Evolutionary conservation across 1,140 invertebrate genomes (phyloP).

Genomic region (Sycophila sp.): DNA sequence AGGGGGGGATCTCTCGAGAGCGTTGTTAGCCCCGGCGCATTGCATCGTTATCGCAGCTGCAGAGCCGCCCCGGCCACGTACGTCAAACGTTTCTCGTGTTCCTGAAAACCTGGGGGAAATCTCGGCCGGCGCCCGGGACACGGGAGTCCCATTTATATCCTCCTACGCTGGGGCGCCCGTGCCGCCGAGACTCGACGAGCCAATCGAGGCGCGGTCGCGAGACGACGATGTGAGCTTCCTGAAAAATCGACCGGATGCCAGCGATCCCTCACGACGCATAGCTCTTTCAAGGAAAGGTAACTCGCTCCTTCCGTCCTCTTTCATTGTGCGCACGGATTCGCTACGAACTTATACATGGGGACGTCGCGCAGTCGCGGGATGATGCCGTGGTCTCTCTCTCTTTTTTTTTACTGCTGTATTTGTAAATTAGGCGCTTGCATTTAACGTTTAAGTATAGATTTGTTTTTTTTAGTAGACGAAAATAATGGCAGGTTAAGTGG

Average conservation of each 20-base stretch:
- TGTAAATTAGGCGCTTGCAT: too few relatives aligned
- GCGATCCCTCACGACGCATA: not conserved
- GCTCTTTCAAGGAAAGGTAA: too few relatives aligned
- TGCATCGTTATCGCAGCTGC: constrained; percentile 32
- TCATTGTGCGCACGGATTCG: not conserved
- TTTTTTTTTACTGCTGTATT: too few relatives aligned
- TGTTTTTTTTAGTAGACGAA: too few relatives aligned
- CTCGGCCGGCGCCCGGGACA: constrained; percentile 54
- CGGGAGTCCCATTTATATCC: constrained; percentile 61
- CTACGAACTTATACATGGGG: not conserved
- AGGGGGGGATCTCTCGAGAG: constrained; percentile 12
- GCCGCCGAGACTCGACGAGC: constrained; percentile 42
- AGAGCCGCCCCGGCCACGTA: constrained; percentile 26
- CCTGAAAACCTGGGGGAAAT: constrained; percentile 65
- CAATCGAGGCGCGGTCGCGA: constrained; percentile 45
- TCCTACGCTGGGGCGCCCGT: constrained; percentile 54
- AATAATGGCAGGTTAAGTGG: too few relatives aligned
- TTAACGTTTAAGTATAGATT: too few relatives aligned
- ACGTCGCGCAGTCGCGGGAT: not conserved
- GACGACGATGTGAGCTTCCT: constrained; percentile 4
- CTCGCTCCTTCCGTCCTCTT: not conserved
- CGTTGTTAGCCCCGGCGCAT: constrained; percentile 31
- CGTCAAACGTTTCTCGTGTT: constrained; percentile 48
- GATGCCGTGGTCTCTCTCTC: too few relatives aligned
- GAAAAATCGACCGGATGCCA: not conserved